phyloP scores from a whole-genome alignment of 2,888 invertebrate species.

The Cataglyphis albicans region DNA sequence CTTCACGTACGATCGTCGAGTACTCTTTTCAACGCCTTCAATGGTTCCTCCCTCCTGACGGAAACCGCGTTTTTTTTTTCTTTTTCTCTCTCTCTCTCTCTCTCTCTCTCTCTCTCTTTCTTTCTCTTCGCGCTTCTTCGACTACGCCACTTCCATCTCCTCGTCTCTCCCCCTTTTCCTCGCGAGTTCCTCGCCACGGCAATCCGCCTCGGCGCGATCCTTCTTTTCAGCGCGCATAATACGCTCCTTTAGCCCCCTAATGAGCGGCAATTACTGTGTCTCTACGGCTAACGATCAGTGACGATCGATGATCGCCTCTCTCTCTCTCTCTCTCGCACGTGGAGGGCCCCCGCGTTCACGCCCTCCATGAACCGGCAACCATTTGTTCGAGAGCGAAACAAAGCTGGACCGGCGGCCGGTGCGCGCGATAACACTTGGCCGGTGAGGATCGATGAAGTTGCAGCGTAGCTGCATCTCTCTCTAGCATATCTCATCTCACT shows the following conservation, averaged over 20 bases:
- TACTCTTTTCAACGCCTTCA: constrained; percentile 81
- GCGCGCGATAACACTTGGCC: constrained; percentile 60
- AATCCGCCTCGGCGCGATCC: constrained; percentile 61
- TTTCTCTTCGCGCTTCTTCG: constrained; percentile 23
- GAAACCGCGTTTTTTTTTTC: constrained; percentile 53
- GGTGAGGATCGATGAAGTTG: constrained; percentile 68
- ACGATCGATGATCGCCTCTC: constrained; percentile 77
- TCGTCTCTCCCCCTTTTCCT: constrained; percentile 37
- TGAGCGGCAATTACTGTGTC: constrained; percentile 80
- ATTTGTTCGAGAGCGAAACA: constrained; percentile 75
- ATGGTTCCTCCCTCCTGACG: constrained; percentile 53
- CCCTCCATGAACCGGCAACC: constrained; percentile 75
- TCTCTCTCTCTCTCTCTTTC: constrained; percentile 58
- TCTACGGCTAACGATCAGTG: constrained; percentile 78
- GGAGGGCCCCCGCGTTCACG: constrained; percentile 68
- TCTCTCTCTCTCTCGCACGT: constrained; percentile 59
- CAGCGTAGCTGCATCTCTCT: constrained; percentile 45
- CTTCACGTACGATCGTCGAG: constrained; percentile 69
- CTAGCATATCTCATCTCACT: background rate
- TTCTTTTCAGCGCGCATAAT: constrained; percentile 78
- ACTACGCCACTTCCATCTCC: constrained; percentile 28
- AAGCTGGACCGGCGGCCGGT: constrained; percentile 61
- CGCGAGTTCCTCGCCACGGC: constrained; percentile 59
- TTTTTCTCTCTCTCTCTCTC: constrained; percentile 34
- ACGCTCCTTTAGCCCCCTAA: constrained; percentile 78